A percentile compares a stretch with the other conserved stretches of the same genome.
Conservation (phyloP, 2,888 invertebrate species). For the Cabera pusaria region DNA sequence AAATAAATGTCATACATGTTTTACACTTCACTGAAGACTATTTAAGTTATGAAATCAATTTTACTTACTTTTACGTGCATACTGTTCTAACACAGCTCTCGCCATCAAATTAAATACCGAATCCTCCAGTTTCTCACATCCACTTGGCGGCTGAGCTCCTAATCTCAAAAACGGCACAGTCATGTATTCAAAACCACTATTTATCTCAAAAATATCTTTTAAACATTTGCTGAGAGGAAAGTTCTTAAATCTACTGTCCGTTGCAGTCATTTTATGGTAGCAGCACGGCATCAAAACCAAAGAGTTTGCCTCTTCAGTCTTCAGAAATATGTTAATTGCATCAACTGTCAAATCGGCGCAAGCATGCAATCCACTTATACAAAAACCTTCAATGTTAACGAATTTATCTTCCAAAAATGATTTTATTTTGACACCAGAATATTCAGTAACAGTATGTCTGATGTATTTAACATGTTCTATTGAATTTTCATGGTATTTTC, state of each 20-base stretch:
- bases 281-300: constrained; percentile 90
- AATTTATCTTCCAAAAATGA: constrained; percentile 62
- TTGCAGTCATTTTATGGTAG: constrained; percentile 86
- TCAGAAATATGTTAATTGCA: constrained; percentile 85
- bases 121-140: constrained; percentile 75
- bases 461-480: constrained; percentile 81
- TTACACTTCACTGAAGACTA: no score
- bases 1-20: no score
- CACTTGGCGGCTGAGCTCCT: constrained; percentile 87
- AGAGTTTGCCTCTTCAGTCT: constrained; percentile 78
- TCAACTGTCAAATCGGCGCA: constrained; percentile 90
- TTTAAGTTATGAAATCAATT: no score
- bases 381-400: constrained; percentile 50
- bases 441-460: constrained; percentile 78
- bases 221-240: constrained; percentile 86
- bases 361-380: constrained; percentile 87
- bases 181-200: constrained; percentile 69
- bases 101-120: constrained; percentile 78
- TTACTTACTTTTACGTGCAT: constrained; percentile 82
- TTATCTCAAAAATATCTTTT: constrained; percentile 51
- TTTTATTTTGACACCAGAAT: constrained; percentile 73
- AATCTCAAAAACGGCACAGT: constrained; percentile 87
- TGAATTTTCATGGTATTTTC: constrained; percentile 78
- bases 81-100: constrained; percentile 85
- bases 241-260: constrained; percentile 73